These are phyloP conservation scores for Malurus cyaneus DNA, from an alignment of 2,113 vertebrate species.

Conservation along the genomic window DNA sequence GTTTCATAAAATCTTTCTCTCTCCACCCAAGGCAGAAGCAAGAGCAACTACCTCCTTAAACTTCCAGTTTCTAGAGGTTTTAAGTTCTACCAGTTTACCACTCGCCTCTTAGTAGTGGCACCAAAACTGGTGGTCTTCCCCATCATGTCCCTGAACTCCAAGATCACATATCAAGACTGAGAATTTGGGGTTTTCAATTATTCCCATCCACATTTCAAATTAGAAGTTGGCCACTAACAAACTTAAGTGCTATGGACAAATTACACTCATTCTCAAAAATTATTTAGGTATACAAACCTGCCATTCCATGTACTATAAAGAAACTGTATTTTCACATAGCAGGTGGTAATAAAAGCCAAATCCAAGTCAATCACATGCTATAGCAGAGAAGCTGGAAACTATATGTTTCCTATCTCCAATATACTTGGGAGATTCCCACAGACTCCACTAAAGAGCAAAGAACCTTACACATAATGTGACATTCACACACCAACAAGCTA, in stretches of 20 bases:
- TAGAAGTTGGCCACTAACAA: neutral
- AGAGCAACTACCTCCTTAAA: neutral
- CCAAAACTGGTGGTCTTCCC: neutral
- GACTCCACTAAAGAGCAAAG: neutral
- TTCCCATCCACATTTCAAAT: neutral
- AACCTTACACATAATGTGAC: neutral
- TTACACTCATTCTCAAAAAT: neutral
- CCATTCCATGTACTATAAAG: neutral
- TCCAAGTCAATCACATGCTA: neutral
- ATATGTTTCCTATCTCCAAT: neutral
- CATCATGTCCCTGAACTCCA: fast-evolving
- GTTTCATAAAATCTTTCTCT: neutral
- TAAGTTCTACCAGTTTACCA: neutral
- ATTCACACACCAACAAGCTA: neutral
- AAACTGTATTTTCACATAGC: neutral
- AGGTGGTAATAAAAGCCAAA: neutral
- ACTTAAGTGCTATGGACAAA: neutral
- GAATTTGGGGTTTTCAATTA: neutral
- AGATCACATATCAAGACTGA: neutral
- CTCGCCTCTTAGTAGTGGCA: fast-evolving
- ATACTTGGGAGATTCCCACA: neutral
- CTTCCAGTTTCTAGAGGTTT: neutral
- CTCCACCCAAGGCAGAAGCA: neutral
- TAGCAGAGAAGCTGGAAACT: neutral
- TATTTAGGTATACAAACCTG: neutral